Evolutionary conservation across 1,140 invertebrate species (phyloP).

Genomic region (Berghia stephanieae): DNA sequence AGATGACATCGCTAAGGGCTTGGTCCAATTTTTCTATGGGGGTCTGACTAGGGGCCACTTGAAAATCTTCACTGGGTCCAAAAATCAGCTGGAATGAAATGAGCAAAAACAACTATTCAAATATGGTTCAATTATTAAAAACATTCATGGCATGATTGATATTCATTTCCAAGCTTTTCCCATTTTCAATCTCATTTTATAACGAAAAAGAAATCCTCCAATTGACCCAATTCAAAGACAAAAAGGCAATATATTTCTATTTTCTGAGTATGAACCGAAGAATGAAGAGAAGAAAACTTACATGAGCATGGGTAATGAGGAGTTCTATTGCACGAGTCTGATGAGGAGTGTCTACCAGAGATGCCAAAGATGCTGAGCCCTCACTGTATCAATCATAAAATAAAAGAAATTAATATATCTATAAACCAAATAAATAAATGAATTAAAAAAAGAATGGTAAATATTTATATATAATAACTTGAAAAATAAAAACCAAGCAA

Average conservation of each 20-base stretch:
- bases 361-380: slow-evolving; percentile 69
- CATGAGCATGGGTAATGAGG: slow-evolving; percentile 68
- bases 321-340: slow-evolving; percentile 72
- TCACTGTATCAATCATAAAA: slow-evolving; percentile 55
- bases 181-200: no score
- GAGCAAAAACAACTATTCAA: background rate
- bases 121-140: no score
- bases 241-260: background rate
- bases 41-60: slow-evolving; percentile 50
- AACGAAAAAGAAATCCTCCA: no score
- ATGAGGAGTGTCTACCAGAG: slow-evolving; percentile 71
- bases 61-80: slow-evolving; percentile 55
- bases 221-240: no score
- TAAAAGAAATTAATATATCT: background rate
- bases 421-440: background rate
- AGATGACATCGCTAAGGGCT: slow-evolving; percentile 1
- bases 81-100: slow-evolving; percentile 46
- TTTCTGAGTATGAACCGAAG: background rate
- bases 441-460: no score
- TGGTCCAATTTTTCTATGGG: slow-evolving; percentile 46
- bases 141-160: no score
- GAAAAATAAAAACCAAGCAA: background rate
- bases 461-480: no score
- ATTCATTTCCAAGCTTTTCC: no score
- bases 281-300: slow-evolving; percentile 17